Conservation (phyloP, 2,113 vertebrate genomes). For the Barbus barbus region DNA sequence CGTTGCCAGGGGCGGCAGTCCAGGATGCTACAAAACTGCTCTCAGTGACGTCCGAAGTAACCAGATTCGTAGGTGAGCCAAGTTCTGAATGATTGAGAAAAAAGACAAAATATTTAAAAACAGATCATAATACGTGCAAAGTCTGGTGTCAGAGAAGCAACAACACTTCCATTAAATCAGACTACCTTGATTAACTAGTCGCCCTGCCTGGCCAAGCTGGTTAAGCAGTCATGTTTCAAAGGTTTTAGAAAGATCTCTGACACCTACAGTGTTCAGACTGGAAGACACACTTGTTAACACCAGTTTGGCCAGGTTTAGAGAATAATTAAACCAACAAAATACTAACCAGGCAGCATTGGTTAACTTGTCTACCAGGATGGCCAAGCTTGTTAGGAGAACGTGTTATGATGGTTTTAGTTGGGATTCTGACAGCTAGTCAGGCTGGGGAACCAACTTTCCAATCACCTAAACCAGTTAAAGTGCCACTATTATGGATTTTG, state of each 20-base stretch:
- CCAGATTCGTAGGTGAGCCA: constrained; percentile 87
- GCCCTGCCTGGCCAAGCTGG: background rate
- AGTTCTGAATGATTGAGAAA: constrained; percentile 76
- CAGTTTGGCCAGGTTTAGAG: background rate
- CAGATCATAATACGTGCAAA: background rate
- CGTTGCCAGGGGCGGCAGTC: constrained; percentile 89
- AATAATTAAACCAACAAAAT: background rate
- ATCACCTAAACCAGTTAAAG: background rate
- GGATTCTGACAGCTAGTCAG: background rate
- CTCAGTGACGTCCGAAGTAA: constrained; percentile 90
- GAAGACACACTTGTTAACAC: background rate
- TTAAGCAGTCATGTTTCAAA: background rate
- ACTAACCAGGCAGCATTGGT: background rate
- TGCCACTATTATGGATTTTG: no score
- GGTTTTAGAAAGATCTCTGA: background rate
- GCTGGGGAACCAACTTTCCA: background rate
- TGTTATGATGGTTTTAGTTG: background rate
- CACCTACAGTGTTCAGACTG: background rate
- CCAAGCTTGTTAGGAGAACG: background rate
- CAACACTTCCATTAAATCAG: background rate
- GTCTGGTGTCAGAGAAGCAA: background rate
- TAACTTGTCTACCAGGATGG: background rate
- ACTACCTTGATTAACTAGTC: background rate
- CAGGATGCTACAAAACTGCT: constrained; percentile 86
- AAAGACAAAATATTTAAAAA: background rate